Conservation (phyloP, 1,140 invertebrate species). For the Antheraea pernyi region DNA sequence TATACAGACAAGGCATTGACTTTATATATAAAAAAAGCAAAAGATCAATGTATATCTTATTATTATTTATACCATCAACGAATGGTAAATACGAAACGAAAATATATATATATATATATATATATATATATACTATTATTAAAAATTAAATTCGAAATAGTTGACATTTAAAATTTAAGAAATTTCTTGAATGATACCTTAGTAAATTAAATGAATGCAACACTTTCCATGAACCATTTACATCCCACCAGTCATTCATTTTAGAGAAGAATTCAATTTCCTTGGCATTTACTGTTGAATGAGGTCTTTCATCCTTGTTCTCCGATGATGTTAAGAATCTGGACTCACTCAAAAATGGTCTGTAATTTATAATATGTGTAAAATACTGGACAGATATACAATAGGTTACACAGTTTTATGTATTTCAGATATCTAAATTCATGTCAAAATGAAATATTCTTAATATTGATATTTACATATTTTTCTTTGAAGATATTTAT, state of each 20-base stretch:
- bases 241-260: constrained; percentile 80
- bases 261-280: constrained; percentile 46
- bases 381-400: neutral
- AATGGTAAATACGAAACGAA: too few species aligned
- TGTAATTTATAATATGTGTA: neutral
- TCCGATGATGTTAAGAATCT: neutral
- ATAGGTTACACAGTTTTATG: neutral
- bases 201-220: constrained; percentile 81
- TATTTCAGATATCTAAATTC: too few species aligned
- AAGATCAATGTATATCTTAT: too few species aligned
- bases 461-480: too few species aligned
- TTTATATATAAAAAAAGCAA: too few species aligned
- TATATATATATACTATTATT: too few species aligned
- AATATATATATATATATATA: too few species aligned
- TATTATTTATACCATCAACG: too few species aligned
- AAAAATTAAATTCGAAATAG: neutral
- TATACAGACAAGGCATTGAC: too few species aligned
- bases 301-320: neutral
- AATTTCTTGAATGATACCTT: constrained; percentile 39
- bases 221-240: constrained; percentile 62
- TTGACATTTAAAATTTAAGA: neutral
- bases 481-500: too few species aligned
- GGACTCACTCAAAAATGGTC: neutral
- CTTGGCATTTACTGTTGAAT: neutral
- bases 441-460: too few species aligned